Percentiles rank a stretch among this genome's conserved stretches.
Evolutionary conservation across 2,113 vertebrate genomes (phyloP).

Genomic region (Gallinago media): DNA sequence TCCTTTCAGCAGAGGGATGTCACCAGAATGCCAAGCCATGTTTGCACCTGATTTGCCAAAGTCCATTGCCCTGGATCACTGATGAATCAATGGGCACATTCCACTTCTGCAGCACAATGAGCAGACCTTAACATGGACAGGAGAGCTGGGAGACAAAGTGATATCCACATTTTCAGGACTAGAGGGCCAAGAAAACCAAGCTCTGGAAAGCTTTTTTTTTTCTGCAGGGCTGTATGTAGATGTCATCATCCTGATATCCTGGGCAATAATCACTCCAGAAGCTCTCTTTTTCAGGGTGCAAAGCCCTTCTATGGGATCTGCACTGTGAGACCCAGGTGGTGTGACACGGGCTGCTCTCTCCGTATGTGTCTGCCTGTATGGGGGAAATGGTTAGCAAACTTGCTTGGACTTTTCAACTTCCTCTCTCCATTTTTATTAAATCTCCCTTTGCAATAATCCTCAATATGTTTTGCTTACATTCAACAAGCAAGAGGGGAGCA

Average conservation of each 20-base stretch:
- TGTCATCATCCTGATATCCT: not conserved
- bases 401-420: not conserved
- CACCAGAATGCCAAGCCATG: not conserved
- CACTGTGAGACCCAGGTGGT: not conserved
- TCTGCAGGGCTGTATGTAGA: not conserved
- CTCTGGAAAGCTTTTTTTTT: not conserved
- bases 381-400: not conserved
- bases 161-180: not conserved
- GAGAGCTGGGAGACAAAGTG: not conserved
- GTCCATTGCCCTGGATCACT: not conserved
- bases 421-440: not conserved
- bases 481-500: conserved; percentile 27
- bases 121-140: not conserved
- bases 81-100: not conserved
- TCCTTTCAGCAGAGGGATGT: not conserved
- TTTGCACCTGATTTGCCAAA: not conserved
- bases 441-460: conserved; percentile 37
- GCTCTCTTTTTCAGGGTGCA: not conserved
- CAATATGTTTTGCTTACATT: conserved; percentile 4
- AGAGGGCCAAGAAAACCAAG: not conserved
- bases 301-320: not conserved
- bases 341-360: not conserved
- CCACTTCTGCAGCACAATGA: not conserved
- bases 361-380: accelerated
- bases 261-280: not conserved